These are phyloP conservation scores for Gasterosteus nipponicus DNA, from an alignment of 2,113 vertebrate genomes.

Conservation along the genomic window DNA sequence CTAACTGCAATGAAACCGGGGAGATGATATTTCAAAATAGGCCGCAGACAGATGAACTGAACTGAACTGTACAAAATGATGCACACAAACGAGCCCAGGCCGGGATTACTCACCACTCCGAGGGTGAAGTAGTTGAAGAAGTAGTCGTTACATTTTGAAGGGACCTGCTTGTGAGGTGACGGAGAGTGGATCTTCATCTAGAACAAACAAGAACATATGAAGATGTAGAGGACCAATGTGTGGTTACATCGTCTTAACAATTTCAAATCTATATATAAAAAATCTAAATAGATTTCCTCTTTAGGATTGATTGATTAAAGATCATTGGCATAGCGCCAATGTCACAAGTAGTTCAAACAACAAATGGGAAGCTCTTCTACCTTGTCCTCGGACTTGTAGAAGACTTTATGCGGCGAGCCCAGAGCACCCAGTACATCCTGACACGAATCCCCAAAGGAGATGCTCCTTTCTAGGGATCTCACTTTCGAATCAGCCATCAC, in stretches of 20 bases:
- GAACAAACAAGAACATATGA: conserved; percentile 29
- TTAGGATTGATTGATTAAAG: not conserved
- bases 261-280: too few relatives aligned
- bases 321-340: not conserved
- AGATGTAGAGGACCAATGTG: not conserved
- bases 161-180: conserved; percentile 98
- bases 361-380: conserved; percentile 61
- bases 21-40: not conserved
- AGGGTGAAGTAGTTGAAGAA: conserved; percentile 99
- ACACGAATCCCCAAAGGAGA: conserved; percentile 97
- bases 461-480: conserved; percentile 89
- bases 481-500: conserved; percentile 93
- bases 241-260: too few relatives aligned
- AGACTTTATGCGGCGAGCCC: conserved; percentile 97
- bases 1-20: not conserved
- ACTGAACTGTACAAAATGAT: not conserved
- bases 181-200: conserved; percentile 99
- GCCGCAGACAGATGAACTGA: too few relatives aligned
- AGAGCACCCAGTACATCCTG: conserved; percentile 95
- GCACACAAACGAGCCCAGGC: not conserved
- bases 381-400: conserved; percentile 99
- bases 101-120: conserved; percentile 90
- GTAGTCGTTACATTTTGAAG: conserved; percentile 99
- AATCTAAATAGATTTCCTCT: not conserved
- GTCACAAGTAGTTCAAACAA: not conserved